Conservation (phyloP, 2,888 invertebrate genomes). For the Tanytarsus gracilentus region DNA sequence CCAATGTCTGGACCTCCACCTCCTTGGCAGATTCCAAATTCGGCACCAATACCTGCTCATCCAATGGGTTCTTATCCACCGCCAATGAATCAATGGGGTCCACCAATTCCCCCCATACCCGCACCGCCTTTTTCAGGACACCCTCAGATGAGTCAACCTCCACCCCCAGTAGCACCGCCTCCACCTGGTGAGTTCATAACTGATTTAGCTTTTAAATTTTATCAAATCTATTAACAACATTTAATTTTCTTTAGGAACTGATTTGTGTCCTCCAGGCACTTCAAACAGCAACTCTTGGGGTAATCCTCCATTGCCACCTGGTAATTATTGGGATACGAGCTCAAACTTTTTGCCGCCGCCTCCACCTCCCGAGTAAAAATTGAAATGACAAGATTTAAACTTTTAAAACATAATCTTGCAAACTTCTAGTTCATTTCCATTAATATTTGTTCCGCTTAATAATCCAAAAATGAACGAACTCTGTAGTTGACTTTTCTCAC, state of each 20-base stretch:
- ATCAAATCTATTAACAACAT: not conserved
- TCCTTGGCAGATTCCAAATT: conserved; percentile 11
- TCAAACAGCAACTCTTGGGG: not conserved
- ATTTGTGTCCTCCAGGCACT: no score
- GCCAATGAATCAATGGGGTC: conserved; percentile 1
- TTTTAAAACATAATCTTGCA: no score
- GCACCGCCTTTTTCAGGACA: not conserved
- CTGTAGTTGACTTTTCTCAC: no score
- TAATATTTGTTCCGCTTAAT: no score
- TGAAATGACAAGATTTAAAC: no score
- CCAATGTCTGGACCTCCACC: not conserved
- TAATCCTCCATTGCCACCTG: not conserved
- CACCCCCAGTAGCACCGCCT: not conserved
- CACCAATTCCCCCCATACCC: not conserved
- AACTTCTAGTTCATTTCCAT: no score
- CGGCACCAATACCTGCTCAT: not conserved
- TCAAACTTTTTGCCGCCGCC: not conserved
- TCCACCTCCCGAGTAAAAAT: not conserved
- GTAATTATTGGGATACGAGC: no score
- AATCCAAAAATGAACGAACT: no score
- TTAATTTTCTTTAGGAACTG: not conserved
- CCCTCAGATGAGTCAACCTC: not conserved
- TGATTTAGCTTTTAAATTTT: not conserved
- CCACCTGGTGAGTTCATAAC: conserved; percentile 5
- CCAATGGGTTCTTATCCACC: conserved; percentile 12